A percentile compares a stretch with the other conserved stretches of the same genome.
Evolutionary conservation across 35 echinoderm and acorn worm species (phyloP).

Genomic region (Apostichopus parvimensis): DNA sequence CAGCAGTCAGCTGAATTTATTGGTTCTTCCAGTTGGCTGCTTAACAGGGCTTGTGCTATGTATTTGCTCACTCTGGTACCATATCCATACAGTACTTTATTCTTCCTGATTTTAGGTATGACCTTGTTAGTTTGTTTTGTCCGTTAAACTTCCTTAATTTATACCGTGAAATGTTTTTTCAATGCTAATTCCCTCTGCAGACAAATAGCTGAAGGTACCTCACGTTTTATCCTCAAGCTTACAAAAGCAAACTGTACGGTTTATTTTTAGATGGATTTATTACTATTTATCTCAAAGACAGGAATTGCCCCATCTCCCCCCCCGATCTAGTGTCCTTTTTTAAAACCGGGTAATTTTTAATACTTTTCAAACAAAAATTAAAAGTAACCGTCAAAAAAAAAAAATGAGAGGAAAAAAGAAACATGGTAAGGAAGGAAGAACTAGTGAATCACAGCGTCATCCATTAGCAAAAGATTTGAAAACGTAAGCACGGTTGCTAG

Average conservation of each 20-base stretch:
- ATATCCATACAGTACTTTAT: too few relatives aligned
- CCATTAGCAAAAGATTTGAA: background rate
- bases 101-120: too few relatives aligned
- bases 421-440: background rate
- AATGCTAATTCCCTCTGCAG: background rate
- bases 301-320: background rate
- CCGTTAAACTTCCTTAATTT: too few relatives aligned
- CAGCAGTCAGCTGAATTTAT: too few relatives aligned
- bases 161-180: too few relatives aligned
- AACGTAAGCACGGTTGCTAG: conserved; percentile 7
- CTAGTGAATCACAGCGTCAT: background rate
- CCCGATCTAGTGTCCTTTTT: background rate
- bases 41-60: too few relatives aligned
- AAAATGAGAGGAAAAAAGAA: background rate
- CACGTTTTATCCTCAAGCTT: background rate
- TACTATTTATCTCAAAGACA: background rate
- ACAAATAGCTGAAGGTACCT: background rate
- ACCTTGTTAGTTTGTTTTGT: too few relatives aligned
- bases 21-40: too few relatives aligned
- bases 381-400: background rate
- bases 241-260: background rate
- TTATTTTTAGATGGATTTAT: conserved; percentile 11
- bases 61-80: too few relatives aligned
- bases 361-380: background rate
- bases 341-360: background rate